Evolutionary conservation across 2,113 vertebrate species (phyloP), one percentile per base, ranked within the genome.

Genomic region (Platichthys flesus): DNA sequence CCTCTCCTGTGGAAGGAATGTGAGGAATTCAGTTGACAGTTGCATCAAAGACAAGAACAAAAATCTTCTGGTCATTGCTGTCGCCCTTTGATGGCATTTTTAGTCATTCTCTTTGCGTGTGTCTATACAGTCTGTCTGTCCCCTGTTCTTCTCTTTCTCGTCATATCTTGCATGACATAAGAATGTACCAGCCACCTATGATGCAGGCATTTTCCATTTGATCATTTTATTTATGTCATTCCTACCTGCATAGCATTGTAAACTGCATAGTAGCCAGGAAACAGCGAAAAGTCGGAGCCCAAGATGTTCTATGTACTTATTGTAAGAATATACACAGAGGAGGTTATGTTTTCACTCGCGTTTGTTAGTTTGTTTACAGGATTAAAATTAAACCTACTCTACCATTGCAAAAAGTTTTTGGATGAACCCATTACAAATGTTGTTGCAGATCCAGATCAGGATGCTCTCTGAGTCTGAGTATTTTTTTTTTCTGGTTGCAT

Each of bases 1-100:
- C 54, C 69, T 47, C 65, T 89, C 78, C 83, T 18, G 4, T 85
- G 74, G 79, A 84, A 89, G 70, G 83, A 89, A 91, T 91, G 81
- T 71, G 26, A 77, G n/a, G 66, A 67, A 40, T 40, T 63, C 31
- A 14, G 24, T 55, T 69, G 56, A 65, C 67, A 52, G 60, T 81
- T 59, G 40, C 57, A 80, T 69, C 40, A 70, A 5, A 56, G 28
- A 37, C 66, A 74, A 52, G 59, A 51, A 37, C 24, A 35, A 45
- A 56, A 23, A 37, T 55, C 15, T 62, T 23, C 20, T 12, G 2
- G 24, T 12, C 24, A 54, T 16, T 63, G 56, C 40, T 65, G 18
- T 77, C 55, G 12, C 9, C 24, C 37, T 78, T 56, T 56, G 21
- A 49, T 64, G 10, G 51, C 28, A 7, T 10, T 71, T 70, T 76